Percentiles rank a stretch among this genome's conserved stretches.
phyloP scores from a whole-genome alignment of 2,797 vertebrate genomes.

The Argentina silus region DNA sequence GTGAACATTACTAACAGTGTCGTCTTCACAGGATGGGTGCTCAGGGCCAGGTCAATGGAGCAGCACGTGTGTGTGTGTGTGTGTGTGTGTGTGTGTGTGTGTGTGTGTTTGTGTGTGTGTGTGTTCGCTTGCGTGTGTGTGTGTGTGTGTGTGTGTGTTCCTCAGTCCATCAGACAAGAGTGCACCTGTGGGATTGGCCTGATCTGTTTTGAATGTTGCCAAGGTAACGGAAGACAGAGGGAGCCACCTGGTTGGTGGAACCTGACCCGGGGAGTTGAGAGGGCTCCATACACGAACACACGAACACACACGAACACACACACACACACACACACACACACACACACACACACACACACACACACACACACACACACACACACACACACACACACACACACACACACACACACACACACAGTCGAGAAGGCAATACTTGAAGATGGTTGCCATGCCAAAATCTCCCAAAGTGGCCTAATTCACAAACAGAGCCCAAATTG shows the following conservation, averaged over 20 bases:
- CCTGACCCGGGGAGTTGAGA: conserved; percentile 23
- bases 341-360: too few species aligned
- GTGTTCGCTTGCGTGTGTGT: conserved; percentile 30
- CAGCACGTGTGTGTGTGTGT: conserved; percentile 13
- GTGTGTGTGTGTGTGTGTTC: conserved; percentile 18
- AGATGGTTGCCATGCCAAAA: conserved; percentile 48
- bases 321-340: too few species aligned
- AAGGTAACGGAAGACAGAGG: conserved; percentile 56
- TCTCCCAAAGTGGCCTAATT: conserved; percentile 43
- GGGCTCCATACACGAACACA: not conserved
- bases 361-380: too few species aligned
- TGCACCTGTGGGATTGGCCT: conserved; percentile 59
- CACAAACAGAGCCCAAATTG: conserved; percentile 49
- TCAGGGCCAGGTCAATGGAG: not conserved
- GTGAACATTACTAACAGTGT: not conserved
- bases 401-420: too few species aligned
- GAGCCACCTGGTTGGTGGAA: conserved; percentile 65
- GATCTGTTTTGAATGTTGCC: conserved; percentile 49
- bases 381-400: not conserved
- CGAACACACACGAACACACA: too few species aligned
- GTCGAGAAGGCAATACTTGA: conserved; percentile 56
- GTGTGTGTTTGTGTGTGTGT: conserved; percentile 2
- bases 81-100: conserved; percentile 11
- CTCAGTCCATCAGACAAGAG: conserved; percentile 69
- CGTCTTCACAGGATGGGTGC: not conserved